Evolutionary conservation across 1,140 invertebrate genomes (phyloP), one percentile per base, ranked within the genome.

Genomic region (Zaprionus lachaisei): DNA sequence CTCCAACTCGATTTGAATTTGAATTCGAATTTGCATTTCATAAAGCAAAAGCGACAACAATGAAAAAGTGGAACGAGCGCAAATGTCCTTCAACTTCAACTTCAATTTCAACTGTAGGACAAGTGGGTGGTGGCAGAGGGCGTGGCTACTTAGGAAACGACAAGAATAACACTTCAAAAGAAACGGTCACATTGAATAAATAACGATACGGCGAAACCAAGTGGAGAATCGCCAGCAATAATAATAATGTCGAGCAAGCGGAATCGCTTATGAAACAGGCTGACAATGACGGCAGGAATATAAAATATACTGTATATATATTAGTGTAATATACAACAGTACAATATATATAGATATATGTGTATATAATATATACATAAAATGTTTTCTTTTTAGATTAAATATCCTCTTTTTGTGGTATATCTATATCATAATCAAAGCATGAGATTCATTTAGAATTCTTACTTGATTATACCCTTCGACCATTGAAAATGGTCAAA

Each of bases 61-160:
- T 28, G 55, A 69, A 65, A 74, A 24, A 78, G 24, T 4, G 17
- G 28, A 37, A 24, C 41, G 44, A 26, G 34, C 49, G 28, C 28
- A 9, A 41, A 58, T 76, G 84, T 90, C 84, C 84, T 89, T 89
- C 84, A 89, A 84, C 81, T 83, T 84, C 80, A 83, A 83, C 70
- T 73, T 74, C 51, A 72, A 38, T 58, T 38, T 55, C 20, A 63
- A 47, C 11, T 22, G n/a, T 22, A 17, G 6, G 51, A 5, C 7
- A 24, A 26, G n/a, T 38, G 5, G 24, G 3, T 26, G 41, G 11
- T 24, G 5, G 24, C 17, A 12, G 41, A n/a, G 54, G 51, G 12
- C 15, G 22, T 60, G 58, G 44, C 62, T 28, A 51, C 11, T 51
- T 54, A 47, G 41, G 6, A 47, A 17, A 47, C 41, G 41, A 47